Evolutionary conservation across 2,888 invertebrate species (phyloP).

Genomic region (Melinopterus prodromus): DNA sequence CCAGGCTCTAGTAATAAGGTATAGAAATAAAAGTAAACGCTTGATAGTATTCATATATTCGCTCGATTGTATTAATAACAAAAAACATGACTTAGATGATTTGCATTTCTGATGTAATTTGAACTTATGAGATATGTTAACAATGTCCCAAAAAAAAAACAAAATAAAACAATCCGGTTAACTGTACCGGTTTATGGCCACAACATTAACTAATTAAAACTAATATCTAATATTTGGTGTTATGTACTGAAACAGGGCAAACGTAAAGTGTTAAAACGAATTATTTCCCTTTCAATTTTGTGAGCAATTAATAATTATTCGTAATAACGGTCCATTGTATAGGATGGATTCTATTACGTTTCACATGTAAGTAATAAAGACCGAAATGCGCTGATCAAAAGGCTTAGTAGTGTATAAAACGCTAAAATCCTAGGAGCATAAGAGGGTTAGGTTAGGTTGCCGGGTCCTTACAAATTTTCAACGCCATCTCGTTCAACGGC

Average conservation of each 20-base stretch:
- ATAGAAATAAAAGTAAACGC: neutral
- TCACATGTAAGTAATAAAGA: neutral
- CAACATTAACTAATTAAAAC: neutral
- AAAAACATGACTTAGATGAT: neutral
- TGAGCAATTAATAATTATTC: neutral
- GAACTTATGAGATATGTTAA: slow-evolving; percentile 4
- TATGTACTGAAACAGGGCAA: neutral
- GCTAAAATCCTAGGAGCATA: neutral
- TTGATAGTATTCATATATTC: neutral
- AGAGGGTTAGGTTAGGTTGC: slow-evolving; percentile 19
- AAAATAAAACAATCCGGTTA: neutral
- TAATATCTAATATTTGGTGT: neutral
- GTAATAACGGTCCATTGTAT: neutral
- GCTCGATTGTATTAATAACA: neutral
- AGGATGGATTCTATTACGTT: neutral
- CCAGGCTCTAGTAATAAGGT: neutral
- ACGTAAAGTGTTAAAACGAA: neutral
- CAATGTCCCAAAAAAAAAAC: neutral
- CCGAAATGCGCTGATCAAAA: neutral
- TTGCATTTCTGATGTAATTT: neutral
- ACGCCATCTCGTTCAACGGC: slow-evolving; percentile 81
- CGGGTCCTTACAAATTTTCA: slow-evolving; percentile 72
- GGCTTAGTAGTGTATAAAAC: neutral
- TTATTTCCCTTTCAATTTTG: neutral
- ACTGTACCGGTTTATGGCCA: neutral